Evolutionary conservation across 2,888 invertebrate species (phyloP).

Genomic region (Diaprepes abbreviatus): DNA sequence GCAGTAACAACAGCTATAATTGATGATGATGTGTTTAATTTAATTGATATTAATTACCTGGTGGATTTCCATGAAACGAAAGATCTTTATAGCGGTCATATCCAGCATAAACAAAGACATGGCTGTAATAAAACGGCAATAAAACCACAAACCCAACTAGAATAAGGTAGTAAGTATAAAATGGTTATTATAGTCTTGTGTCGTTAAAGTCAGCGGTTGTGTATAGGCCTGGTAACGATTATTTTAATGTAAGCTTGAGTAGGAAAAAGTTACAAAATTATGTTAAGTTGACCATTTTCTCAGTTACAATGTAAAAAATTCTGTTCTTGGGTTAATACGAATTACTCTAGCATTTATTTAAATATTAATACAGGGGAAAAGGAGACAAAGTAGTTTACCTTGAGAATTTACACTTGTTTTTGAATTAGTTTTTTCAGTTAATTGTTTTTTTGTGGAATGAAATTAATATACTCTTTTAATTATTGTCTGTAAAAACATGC

Average conservation of each 20-base stretch:
- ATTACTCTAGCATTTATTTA: no score
- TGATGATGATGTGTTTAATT: slow-evolving; percentile 39
- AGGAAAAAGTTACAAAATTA: no score
- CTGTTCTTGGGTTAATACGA: no score
- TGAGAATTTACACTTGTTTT: no score
- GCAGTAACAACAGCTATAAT: slow-evolving; percentile 27
- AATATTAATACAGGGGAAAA: no score
- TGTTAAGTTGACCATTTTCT: no score
- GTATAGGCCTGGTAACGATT: slow-evolving; percentile 22
- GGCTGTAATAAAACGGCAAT: slow-evolving; percentile 42
- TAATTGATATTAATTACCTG: slow-evolving; percentile 58
- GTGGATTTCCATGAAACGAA: slow-evolving; percentile 54
- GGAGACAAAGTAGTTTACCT: no score
- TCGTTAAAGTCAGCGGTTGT: background rate
- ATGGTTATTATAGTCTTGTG: slow-evolving; percentile 43
- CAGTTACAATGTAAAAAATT: no score
- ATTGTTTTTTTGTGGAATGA: no score
- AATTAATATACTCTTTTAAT: no score
- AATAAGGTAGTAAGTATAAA: slow-evolving; percentile 45
- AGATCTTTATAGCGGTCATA: slow-evolving; percentile 53
- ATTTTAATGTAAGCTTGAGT: slow-evolving; percentile 2
- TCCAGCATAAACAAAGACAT: slow-evolving; percentile 43
- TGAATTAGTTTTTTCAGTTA: no score
- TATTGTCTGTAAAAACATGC: no score
- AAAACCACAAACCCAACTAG: slow-evolving; percentile 43